Conservation (phyloP, 1,140 invertebrate genomes). For the Achroia grisella region DNA sequence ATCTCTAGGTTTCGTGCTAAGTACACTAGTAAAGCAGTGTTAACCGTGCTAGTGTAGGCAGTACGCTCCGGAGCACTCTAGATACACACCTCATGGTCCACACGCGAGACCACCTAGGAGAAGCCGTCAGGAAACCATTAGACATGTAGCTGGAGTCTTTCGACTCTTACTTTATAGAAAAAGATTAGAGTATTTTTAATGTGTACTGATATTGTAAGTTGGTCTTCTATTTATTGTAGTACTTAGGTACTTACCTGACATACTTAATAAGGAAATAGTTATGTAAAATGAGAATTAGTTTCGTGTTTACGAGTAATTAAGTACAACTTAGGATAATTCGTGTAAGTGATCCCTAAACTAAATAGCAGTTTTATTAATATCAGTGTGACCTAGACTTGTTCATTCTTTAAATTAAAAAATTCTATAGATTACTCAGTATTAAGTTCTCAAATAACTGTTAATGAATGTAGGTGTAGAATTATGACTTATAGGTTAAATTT, state of each 20-base stretch:
- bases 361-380: conserved; percentile 39
- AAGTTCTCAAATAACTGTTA: conserved; percentile 66
- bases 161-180: conserved; percentile 40
- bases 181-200: conserved; percentile 57
- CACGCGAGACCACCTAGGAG: conserved; percentile 66
- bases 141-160: conserved; percentile 50
- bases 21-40: conserved; percentile 72
- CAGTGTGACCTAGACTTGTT: conserved; percentile 38
- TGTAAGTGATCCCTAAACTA: conserved; percentile 47
- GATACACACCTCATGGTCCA: conserved; percentile 64
- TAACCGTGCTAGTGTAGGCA: conserved; percentile 70
- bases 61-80: conserved; percentile 69
- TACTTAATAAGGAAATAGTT: conserved; percentile 54
- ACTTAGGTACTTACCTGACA: conserved; percentile 67
- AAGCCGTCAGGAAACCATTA: conserved; percentile 66
- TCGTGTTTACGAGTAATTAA: conserved; percentile 57
- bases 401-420: conserved; percentile 40
- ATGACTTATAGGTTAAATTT: conserved; percentile 48
- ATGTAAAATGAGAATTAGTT: conserved; percentile 52
- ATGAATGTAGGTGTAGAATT: conserved; percentile 39
- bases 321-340: conserved; percentile 65
- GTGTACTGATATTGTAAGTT: conserved; percentile 69
- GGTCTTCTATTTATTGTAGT: conserved; percentile 69
- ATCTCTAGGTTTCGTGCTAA: conserved; percentile 74
- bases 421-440: conserved; percentile 61